These are phyloP conservation scores for Martes flavigula DNA, from an alignment of 2,797 vertebrate species.

Conservation along the genomic window DNA sequence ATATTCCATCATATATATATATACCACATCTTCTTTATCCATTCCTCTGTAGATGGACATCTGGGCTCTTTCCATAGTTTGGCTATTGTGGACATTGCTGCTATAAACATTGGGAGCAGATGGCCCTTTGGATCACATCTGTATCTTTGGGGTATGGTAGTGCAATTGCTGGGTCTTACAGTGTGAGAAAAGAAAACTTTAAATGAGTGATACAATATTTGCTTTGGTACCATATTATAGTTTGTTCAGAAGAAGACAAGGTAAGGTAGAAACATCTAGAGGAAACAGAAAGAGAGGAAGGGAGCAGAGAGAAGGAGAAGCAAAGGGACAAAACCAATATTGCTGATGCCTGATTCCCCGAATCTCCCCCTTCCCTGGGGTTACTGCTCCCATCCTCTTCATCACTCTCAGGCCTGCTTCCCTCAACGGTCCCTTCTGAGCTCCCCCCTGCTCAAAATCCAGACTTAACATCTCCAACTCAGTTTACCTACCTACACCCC, in stretches of 20 bases:
- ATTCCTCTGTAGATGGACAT: background rate
- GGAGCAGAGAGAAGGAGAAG: background rate
- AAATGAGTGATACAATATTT: background rate
- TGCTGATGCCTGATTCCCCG: background rate
- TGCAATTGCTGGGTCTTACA: background rate
- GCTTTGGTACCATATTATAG: background rate
- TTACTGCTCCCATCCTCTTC: too few species aligned
- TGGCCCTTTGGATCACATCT: background rate
- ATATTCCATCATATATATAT: too few species aligned
- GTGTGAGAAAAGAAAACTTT: background rate
- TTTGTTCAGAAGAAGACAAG: background rate
- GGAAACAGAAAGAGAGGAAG: background rate
- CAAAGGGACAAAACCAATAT: background rate
- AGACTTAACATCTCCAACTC: background rate
- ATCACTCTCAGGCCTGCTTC: background rate
- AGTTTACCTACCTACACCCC: background rate
- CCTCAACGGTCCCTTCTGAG: background rate
- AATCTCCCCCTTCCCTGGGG: background rate
- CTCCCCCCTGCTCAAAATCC: background rate
- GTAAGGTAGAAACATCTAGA: background rate
- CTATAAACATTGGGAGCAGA: background rate
- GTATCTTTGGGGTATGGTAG: background rate
- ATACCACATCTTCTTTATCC: background rate
- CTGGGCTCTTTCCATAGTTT: background rate
- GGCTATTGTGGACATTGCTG: background rate